Evolutionary conservation across 2,113 vertebrate genomes (phyloP), one percentile per base, ranked within the genome.

Genomic region (Ameiurus melas): DNA sequence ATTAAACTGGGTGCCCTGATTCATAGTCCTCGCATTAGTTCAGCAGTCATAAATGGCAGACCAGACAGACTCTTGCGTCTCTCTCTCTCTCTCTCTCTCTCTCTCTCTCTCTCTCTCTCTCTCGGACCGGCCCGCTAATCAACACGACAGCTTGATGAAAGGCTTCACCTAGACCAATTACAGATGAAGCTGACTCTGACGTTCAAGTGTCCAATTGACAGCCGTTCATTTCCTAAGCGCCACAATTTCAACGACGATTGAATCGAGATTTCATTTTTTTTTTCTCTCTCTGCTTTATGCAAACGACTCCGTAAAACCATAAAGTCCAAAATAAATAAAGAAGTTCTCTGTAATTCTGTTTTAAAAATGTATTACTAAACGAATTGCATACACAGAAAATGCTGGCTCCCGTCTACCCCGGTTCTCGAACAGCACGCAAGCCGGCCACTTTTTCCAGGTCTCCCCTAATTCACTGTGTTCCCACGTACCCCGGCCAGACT

Each of bases 1-100:
- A 86, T 86, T 79, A 86, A 62, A 80, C 75, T 53, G 85, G 36
- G 27, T 62, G 43, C 78, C 75, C 85, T 80, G 85, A 86, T 80
- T 86, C 47, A 80, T 55, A 53, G 75, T 22, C 20, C 75, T 86
- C 75, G 60, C 75, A 80, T 66, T 55, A 16, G 64, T 75, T 58
- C 55, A 27, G 62, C 22, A 58, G 58, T 22, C 30, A 27, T 83
- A 75, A 83, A 62, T 39, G 60, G 14, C 62, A 84, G 27, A 51
- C 58, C 43, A 78, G 87, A 77, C 85, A 55, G 83, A 77, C 58
- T 30, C 88, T 43, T 25, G 1, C 30, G 3, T 85, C 36, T 30
- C 17, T 43, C 71, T 86, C 13, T 25, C 9, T 77, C 22, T 62
- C 36, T 30, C 10, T 43, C 71, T 86, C 7, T 25, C 9, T 77